Evolutionary conservation across 2,113 vertebrate genomes (phyloP).

Genomic region (Oncorhynchus tshawytscha): DNA sequence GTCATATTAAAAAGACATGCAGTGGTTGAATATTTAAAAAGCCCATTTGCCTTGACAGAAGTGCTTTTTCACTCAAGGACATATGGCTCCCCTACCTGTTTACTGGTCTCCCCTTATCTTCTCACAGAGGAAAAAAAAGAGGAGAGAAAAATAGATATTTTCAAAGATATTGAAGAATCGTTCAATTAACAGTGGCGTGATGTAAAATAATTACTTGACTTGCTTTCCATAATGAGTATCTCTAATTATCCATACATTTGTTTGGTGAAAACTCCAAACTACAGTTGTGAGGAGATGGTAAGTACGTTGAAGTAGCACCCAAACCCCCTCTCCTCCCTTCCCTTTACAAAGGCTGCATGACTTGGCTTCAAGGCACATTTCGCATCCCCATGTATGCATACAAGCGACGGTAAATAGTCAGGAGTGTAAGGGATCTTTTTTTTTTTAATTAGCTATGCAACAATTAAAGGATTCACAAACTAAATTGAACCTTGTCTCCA

Average conservation of each 20-base stretch:
- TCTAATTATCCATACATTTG: constrained; percentile 99
- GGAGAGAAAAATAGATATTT: constrained; percentile 52
- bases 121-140: constrained; percentile 48
- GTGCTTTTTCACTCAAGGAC: constrained; percentile 72
- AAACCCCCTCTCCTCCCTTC: constrained; percentile 73
- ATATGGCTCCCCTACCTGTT: constrained; percentile 76
- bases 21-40: constrained; percentile 76
- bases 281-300: constrained; percentile 89
- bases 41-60: constrained; percentile 72
- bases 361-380: constrained; percentile 90
- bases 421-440: constrained; percentile 91
- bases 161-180: constrained; percentile 89
- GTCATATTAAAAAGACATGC: constrained; percentile 73
- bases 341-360: constrained; percentile 63
- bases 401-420: constrained; percentile 90
- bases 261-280: constrained; percentile 93
- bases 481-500: constrained; percentile 99
- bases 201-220: constrained; percentile 97
- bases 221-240: constrained; percentile 97
- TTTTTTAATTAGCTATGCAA: constrained; percentile 99
- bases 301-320: constrained; percentile 83
- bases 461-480: constrained; percentile 99
- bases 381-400: constrained; percentile 93
- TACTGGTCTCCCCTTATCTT: constrained; percentile 59
- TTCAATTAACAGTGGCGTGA: constrained; percentile 99